Conservation (phyloP, 2,113 vertebrate genomes). For the Sialia sialis region DNA sequence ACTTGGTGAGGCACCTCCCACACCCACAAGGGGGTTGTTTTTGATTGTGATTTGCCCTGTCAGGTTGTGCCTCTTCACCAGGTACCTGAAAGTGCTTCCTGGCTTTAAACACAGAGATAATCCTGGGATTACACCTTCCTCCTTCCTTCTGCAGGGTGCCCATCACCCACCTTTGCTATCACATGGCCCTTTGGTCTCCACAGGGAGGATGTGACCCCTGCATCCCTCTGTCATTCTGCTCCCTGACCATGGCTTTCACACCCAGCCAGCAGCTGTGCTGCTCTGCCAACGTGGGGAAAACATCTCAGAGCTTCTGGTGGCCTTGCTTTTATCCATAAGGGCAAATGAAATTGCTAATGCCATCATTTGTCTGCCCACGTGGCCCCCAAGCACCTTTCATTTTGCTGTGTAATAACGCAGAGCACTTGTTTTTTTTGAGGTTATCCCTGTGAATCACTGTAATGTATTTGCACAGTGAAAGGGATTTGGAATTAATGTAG, state of each 20-base stretch:
- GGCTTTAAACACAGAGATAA: not conserved
- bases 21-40: rapidly evolving
- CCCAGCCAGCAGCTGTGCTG: not conserved
- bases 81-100: not conserved
- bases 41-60: not conserved
- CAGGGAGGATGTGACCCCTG: rapidly evolving
- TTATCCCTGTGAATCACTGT: not conserved
- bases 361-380: not conserved
- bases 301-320: not conserved
- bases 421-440: not conserved
- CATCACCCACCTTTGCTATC: not conserved
- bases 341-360: conserved; percentile 20
- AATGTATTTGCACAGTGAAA: not conserved
- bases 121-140: not conserved
- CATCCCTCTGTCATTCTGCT: not conserved
- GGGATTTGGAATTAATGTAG: not conserved
- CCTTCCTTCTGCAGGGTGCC: not conserved
- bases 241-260: not conserved
- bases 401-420: not conserved
- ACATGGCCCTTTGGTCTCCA: not conserved
- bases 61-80: not conserved
- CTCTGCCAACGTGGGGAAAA: not conserved
- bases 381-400: not conserved
- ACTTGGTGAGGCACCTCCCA: not conserved
- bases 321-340: not conserved